Percentiles rank a stretch among this genome's conserved stretches.
Conservation (phyloP, 2,797 vertebrate species). For the Catamblyrhynchus diadema region DNA sequence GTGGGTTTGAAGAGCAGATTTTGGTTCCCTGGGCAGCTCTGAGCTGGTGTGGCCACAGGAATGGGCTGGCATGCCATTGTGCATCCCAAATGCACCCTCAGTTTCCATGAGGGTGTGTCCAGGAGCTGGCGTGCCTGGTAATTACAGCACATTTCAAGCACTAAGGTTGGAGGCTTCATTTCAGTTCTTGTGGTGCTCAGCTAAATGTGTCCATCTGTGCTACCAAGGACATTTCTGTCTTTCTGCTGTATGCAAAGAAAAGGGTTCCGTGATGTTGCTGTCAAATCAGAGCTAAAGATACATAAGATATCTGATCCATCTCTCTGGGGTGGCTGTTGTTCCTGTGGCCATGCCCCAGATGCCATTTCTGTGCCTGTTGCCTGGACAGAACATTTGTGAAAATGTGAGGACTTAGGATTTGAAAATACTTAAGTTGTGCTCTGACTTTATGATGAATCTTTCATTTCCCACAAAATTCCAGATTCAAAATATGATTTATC, state of each 20-base stretch:
- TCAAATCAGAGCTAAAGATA: background rate
- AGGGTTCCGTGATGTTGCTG: background rate
- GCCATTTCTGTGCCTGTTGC: background rate
- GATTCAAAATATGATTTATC: background rate
- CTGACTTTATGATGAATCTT: background rate
- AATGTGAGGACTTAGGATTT: background rate
- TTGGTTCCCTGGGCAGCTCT: background rate
- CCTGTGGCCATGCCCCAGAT: background rate
- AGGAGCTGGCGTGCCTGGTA: background rate
- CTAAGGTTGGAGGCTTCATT: background rate
- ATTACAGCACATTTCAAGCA: background rate
- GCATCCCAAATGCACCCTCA: background rate
- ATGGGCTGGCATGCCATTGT: rapidly evolving
- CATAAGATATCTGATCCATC: background rate
- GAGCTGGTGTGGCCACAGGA: background rate
- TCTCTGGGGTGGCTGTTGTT: background rate
- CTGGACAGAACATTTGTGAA: background rate
- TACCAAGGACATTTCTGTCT: background rate
- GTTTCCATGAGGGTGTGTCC: rapidly evolving
- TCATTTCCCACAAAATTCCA: background rate
- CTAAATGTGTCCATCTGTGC: background rate
- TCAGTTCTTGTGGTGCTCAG: background rate
- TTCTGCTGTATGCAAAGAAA: background rate
- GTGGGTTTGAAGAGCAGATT: background rate
- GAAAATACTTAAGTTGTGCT: background rate